These are phyloP conservation scores for Venustaconcha ellipsiformis DNA, from an alignment of 1,140 invertebrate genomes.

Conservation along the genomic window DNA sequence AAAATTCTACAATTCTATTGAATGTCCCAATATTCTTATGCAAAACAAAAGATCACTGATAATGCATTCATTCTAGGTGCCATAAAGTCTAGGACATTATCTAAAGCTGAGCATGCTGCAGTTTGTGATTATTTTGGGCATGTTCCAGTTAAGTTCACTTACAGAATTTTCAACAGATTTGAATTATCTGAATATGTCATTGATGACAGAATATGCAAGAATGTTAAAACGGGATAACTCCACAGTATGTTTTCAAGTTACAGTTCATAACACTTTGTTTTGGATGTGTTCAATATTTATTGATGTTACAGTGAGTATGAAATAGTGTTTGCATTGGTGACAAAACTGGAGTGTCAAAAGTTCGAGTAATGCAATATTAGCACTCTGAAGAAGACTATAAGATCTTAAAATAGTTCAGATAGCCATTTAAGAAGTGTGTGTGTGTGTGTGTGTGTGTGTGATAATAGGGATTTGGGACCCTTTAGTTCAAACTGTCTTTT, in stretches of 20 bases:
- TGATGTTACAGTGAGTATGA: too few relatives aligned
- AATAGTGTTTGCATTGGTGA: too few relatives aligned
- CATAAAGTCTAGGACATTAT: conserved; percentile 5
- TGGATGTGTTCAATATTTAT: too few relatives aligned
- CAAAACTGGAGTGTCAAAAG: too few relatives aligned
- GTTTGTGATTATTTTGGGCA: conserved; percentile 2
- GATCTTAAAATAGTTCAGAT: too few relatives aligned
- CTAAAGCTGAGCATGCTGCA: conserved; percentile 1
- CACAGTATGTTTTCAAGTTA: not conserved
- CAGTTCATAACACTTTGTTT: too few relatives aligned
- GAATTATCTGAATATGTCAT: not conserved
- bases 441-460: too few relatives aligned
- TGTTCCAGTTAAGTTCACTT: not conserved
- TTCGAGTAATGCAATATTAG: too few relatives aligned
- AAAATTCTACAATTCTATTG: conserved; percentile 16
- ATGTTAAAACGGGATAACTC: conserved; percentile 24
- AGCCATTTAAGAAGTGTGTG: too few relatives aligned
- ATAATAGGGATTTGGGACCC: too few relatives aligned
- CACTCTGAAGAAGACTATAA: too few relatives aligned
- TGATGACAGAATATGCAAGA: conserved; percentile 19
- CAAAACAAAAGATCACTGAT: conserved; percentile 5
- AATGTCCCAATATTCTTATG: conserved; percentile 11
- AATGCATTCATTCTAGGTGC: conserved; percentile 18
- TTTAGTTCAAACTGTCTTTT: too few relatives aligned
- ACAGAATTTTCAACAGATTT: conserved; percentile 11